Conservation (phyloP, 2,888 invertebrate genomes). For the Drosophila algonquin region DNA sequence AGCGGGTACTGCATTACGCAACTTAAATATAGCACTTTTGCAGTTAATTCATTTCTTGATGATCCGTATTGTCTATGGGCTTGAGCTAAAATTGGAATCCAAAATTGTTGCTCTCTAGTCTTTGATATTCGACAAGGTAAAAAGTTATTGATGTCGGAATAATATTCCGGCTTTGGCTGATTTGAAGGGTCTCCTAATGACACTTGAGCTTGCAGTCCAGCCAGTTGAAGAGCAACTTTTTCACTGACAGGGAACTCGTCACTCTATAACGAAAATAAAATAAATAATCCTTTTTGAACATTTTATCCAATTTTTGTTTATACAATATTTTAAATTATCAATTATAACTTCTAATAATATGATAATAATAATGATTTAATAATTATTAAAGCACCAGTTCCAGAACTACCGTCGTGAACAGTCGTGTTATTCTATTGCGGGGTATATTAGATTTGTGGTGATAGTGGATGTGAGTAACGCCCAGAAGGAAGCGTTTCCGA, state of each 20-base stretch:
- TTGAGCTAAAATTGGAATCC: slow-evolving; percentile 94
- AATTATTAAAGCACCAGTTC: too few species aligned
- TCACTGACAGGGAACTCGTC: slow-evolving; percentile 98
- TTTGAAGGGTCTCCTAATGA: slow-evolving; percentile 93
- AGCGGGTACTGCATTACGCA: slow-evolving; percentile 98
- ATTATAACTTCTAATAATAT: too few species aligned
- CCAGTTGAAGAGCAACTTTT: slow-evolving; percentile 96
- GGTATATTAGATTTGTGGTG: too few species aligned
- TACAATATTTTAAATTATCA: too few species aligned
- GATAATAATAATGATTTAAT: too few species aligned
- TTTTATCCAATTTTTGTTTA: too few species aligned
- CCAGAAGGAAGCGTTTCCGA: too few species aligned
- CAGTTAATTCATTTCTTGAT: slow-evolving; percentile 95
- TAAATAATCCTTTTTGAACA: background rate
- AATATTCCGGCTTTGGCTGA: slow-evolving; percentile 91
- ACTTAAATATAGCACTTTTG: slow-evolving; percentile 96
- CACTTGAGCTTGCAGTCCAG: slow-evolving; percentile 97
- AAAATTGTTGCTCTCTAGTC: slow-evolving; percentile 91
- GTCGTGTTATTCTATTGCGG: too few species aligned
- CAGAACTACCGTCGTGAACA: too few species aligned
- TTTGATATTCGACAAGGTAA: slow-evolving; percentile 92
- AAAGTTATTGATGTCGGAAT: slow-evolving; percentile 95
- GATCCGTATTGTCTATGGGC: slow-evolving; percentile 96
- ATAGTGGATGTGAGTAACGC: too few species aligned
- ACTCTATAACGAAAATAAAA: slow-evolving; percentile 85